These are phyloP conservation scores for Cosmopolites sordidus DNA, from an alignment of 2,888 invertebrate species.

Conservation along the genomic window DNA sequence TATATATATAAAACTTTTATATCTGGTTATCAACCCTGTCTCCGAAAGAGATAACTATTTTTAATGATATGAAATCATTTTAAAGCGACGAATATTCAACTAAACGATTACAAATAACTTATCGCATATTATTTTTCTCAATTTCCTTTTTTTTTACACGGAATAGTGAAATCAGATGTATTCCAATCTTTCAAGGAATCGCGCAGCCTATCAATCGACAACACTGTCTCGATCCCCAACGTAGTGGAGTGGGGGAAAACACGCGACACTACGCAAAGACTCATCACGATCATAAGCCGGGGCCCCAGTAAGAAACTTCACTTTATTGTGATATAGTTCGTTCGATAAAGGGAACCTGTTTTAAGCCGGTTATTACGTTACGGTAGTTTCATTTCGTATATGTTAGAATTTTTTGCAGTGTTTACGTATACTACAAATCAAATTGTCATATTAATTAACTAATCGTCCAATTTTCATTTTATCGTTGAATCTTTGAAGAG, in stretches of 20 bases:
- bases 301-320: conserved; percentile 23
- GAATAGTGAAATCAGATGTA: not conserved
- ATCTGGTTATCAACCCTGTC: not conserved
- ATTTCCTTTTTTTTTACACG: not conserved
- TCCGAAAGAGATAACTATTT: not conserved
- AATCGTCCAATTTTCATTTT: too few relatives aligned
- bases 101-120: too few relatives aligned
- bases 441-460: too few relatives aligned
- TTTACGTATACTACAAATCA: too few relatives aligned
- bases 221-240: conserved; percentile 4
- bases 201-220: conserved; percentile 1
- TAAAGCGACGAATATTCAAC: too few relatives aligned
- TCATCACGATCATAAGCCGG: conserved; percentile 17
- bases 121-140: too few relatives aligned
- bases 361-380: too few relatives aligned
- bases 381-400: too few relatives aligned
- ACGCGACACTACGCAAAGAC: conserved; percentile 27
- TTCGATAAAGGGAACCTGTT: not conserved
- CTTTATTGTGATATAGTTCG: conserved; percentile 11
- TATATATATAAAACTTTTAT: too few relatives aligned
- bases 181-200: not conserved
- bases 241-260: conserved; percentile 24
- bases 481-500: too few relatives aligned
- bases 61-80: too few relatives aligned
- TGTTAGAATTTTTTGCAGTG: too few relatives aligned